phyloP scores from a whole-genome alignment of 2,888 invertebrate species.

The Ptilodon capucinus region DNA sequence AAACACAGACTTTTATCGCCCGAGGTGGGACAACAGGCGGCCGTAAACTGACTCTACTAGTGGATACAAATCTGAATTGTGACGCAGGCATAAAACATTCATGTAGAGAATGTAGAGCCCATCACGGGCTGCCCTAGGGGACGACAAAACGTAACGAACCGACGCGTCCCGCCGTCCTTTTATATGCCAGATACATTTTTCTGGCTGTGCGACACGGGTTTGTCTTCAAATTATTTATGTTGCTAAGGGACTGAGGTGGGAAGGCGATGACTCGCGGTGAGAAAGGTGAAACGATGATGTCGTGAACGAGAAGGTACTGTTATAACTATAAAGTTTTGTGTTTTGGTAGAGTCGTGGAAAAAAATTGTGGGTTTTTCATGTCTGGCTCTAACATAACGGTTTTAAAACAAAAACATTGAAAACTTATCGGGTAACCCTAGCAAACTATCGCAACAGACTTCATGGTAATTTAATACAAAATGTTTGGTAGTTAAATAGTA shows the following conservation, averaged over 20 bases:
- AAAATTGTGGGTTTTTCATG: too few relatives aligned
- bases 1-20: slow-evolving; percentile 58
- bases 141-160: slow-evolving; percentile 80
- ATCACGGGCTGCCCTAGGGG: slow-evolving; percentile 65
- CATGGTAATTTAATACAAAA: too few relatives aligned
- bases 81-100: slow-evolving; percentile 75
- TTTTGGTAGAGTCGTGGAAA: too few relatives aligned
- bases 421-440: too few relatives aligned
- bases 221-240: slow-evolving; percentile 76
- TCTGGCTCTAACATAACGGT: too few relatives aligned
- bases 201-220: slow-evolving; percentile 55
- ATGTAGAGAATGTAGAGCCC: slow-evolving; percentile 56
- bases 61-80: slow-evolving; percentile 76
- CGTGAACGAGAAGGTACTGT: neutral
- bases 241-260: slow-evolving; percentile 32
- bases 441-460: too few relatives aligned
- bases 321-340: neutral
- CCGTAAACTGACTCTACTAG: slow-evolving; percentile 59
- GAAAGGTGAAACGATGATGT: slow-evolving; percentile 51
- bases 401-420: too few relatives aligned
- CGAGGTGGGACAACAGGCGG: slow-evolving; percentile 50
- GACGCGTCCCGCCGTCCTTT: slow-evolving; percentile 62
- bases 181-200: slow-evolving; percentile 76
- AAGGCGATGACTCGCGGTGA: neutral
- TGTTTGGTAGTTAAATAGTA: too few relatives aligned